Conservation (phyloP, 2,797 vertebrate species). For the Sebastiscus albofasciatus region DNA sequence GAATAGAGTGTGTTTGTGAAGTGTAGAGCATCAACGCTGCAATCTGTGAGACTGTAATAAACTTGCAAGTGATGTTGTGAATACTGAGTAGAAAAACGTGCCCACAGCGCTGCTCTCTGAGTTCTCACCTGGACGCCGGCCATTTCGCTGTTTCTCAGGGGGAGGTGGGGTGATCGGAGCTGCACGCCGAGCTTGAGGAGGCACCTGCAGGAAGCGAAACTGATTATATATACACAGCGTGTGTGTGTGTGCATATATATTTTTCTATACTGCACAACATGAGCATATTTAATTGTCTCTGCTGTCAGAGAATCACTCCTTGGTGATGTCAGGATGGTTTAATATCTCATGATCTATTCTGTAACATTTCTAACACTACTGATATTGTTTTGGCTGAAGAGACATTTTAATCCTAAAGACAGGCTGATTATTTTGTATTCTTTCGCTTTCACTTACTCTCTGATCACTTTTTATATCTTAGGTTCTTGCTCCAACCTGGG, state of each 20-base stretch:
- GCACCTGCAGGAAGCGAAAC: constrained; percentile 80
- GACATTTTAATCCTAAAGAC: background rate
- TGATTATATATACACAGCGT: background rate
- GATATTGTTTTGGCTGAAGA: background rate
- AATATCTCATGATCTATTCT: background rate
- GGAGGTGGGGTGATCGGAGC: constrained; percentile 91
- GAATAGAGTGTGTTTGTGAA: constrained; percentile 66
- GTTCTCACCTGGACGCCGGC: constrained; percentile 70
- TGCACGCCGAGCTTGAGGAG: constrained; percentile 87
- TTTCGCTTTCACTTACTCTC: too few relatives aligned
- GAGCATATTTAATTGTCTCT: background rate
- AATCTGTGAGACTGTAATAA: background rate
- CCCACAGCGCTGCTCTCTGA: background rate
- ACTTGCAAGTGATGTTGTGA: background rate
- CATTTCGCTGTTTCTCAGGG: constrained; percentile 89
- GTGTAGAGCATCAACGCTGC: constrained; percentile 1
- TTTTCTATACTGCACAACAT: background rate
- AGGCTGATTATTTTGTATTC: too few relatives aligned
- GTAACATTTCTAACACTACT: background rate
- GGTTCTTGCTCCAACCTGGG: too few relatives aligned
- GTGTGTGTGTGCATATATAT: background rate
- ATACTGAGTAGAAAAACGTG: background rate
- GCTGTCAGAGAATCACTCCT: background rate
- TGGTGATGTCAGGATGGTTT: background rate
- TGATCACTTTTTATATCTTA: too few relatives aligned